Evolutionary conservation across 2,888 invertebrate genomes (phyloP).

Genomic region (Drosophila demipolita): DNA sequence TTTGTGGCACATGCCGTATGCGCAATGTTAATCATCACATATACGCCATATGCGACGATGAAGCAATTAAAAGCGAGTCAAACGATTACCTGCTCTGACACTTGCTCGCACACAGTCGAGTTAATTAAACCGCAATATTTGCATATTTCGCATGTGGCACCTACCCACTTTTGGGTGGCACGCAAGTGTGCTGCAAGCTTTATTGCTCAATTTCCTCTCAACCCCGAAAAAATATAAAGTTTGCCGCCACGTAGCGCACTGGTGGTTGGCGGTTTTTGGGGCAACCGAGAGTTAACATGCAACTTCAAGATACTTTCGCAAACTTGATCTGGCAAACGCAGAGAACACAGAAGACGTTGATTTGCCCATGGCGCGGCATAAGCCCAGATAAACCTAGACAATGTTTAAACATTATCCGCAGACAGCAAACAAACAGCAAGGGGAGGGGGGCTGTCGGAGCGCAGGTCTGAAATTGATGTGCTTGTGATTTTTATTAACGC

Average conservation of each 20-base stretch:
- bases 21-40: slow-evolving; percentile 54
- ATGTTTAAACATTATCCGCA: slow-evolving; percentile 65
- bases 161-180: background rate
- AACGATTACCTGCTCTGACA: slow-evolving; percentile 50
- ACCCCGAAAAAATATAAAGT: slow-evolving; percentile 42
- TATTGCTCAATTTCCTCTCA: slow-evolving; percentile 71
- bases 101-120: slow-evolving; percentile 42
- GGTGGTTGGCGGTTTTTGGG: slow-evolving; percentile 23
- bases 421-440: background rate
- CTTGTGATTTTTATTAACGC: slow-evolving; percentile 68
- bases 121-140: slow-evolving; percentile 81
- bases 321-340: slow-evolving; percentile 60
- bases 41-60: slow-evolving; percentile 60
- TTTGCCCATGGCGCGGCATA: slow-evolving; percentile 55
- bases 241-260: slow-evolving; percentile 42
- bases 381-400: slow-evolving; percentile 66
- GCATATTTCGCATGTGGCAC: slow-evolving; percentile 66
- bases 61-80: slow-evolving; percentile 66
- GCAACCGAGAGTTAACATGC: slow-evolving; percentile 72
- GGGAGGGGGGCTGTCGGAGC: background rate
- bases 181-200: slow-evolving; percentile 64
- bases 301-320: slow-evolving; percentile 72
- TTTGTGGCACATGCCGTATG: slow-evolving; percentile 41
- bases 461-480: slow-evolving; percentile 55
- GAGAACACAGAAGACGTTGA: slow-evolving; percentile 19